Evolutionary conservation across 2,797 vertebrate species (phyloP), one percentile per base, ranked within the genome.

Genomic region (Thalassophryne amazonica): DNA sequence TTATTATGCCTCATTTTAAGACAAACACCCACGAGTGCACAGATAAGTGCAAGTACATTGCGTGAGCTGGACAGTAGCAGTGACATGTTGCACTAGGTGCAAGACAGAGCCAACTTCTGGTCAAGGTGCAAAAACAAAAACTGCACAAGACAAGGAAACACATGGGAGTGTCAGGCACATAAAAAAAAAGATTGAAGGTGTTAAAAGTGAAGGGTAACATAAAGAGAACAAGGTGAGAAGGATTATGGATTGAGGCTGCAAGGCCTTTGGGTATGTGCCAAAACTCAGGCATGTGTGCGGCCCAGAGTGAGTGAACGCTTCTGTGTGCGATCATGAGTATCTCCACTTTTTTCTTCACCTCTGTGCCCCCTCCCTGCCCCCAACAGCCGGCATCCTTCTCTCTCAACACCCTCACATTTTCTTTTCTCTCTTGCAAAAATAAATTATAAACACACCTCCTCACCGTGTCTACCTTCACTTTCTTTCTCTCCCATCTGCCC

Each of bases 231-330:
- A 65, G 58, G 66, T 81, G 66, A 81, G 60, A 68, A 64, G 23
- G 57, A 66, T 61, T 33, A 69, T 59, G 60, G 69, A 80, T 69
- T 1, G 37, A 65, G 34, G 73, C 85, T 61, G 62, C 28, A 9
- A 71, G 82, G 73, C 57, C 39, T 72, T 78, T 86, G 85, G 80
- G 58, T 37, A 47, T 37, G 58, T 37, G 80, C 86, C 85, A 89
- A 80, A 73, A 75, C 73, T 72, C 67, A 73, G 49, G 40, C 54
- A 53, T 49, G 60, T 50, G 78, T 74, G 77, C 69, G 76, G 63
- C 65, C 64, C 10, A 78, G 62, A 69, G 66, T 50, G 64, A 73
- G 45, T 67, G 73, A 72, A 59, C 59, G 64, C 79, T 65, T 77
- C 60, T 73, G 72, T 75, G 73, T 73, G 72, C 25, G 27, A 59